These are phyloP conservation scores for Helostoma temminkii DNA, from an alignment of 2,797 vertebrate genomes.

Conservation along the genomic window DNA sequence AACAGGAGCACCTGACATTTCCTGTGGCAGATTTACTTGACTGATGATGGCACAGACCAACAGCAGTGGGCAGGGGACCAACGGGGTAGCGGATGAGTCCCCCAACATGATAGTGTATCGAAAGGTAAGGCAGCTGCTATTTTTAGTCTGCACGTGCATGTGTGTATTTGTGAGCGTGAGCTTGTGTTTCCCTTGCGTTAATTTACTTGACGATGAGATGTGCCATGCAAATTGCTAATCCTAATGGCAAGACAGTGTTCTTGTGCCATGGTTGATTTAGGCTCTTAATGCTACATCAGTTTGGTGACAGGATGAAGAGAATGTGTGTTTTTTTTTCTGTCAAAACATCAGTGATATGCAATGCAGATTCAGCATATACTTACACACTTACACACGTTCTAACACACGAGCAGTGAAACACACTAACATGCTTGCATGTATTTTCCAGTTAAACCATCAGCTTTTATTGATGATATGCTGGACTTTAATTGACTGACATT, in stretches of 20 bases:
- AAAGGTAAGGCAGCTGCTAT: slow-evolving; percentile 89
- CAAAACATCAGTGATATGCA: slow-evolving; percentile 35
- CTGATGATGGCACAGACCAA: slow-evolving; percentile 97
- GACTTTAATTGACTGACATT: slow-evolving; percentile 41
- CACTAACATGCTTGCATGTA: slow-evolving; percentile 12
- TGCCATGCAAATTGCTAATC: slow-evolving; percentile 45
- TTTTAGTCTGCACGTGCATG: slow-evolving; percentile 60
- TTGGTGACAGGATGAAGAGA: slow-evolving; percentile 36
- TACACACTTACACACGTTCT: background rate
- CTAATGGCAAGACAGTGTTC: slow-evolving; percentile 51
- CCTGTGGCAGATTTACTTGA: slow-evolving; percentile 71
- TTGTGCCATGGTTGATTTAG: slow-evolving; percentile 51
- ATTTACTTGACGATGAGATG: slow-evolving; percentile 58
- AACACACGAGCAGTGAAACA: background rate
- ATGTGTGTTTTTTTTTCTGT: slow-evolving; percentile 30
- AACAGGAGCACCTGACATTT: slow-evolving; percentile 82
- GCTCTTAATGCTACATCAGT: slow-evolving; percentile 32
- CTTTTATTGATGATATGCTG: slow-evolving; percentile 30
- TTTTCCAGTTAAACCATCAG: slow-evolving; percentile 23
- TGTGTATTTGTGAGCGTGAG: slow-evolving; percentile 23
- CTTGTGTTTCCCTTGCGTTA: slow-evolving; percentile 43
- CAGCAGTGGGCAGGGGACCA: slow-evolving; percentile 93
- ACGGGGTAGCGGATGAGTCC: slow-evolving; percentile 94
- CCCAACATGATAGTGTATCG: slow-evolving; percentile 98
- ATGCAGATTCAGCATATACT: slow-evolving; percentile 3